phyloP scores from a whole-genome alignment of 2,888 invertebrate species.

The Idaea biselata region DNA sequence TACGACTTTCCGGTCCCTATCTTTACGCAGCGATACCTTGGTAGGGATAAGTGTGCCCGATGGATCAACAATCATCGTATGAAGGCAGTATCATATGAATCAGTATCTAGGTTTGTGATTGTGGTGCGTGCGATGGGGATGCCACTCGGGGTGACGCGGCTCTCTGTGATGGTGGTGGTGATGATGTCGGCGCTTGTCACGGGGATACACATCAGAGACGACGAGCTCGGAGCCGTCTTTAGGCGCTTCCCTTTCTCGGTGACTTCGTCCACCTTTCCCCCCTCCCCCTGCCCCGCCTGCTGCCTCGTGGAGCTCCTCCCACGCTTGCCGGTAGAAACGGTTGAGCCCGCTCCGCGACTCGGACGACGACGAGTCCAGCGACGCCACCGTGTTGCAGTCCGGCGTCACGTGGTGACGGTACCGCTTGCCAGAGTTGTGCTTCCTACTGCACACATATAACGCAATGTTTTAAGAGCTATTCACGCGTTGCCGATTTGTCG shows the following conservation, averaged over 20 bases:
- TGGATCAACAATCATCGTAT: constrained; percentile 4
- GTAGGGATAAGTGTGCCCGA: too few relatives aligned
- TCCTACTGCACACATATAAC: constrained; percentile 47
- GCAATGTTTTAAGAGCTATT: constrained; percentile 5
- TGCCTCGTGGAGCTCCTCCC: constrained; percentile 95
- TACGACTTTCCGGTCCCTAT: too few relatives aligned
- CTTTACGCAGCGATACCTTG: too few relatives aligned
- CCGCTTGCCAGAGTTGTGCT: constrained; percentile 88
- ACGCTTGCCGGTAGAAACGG: constrained; percentile 94
- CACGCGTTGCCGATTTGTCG: background rate
- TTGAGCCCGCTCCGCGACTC: constrained; percentile 92
- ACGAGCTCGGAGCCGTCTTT: constrained; percentile 89
- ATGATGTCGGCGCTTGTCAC: constrained; percentile 84
- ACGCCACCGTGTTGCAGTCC: constrained; percentile 94
- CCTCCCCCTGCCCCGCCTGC: constrained; percentile 79
- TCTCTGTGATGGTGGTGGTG: constrained; percentile 89
- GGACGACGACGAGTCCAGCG: constrained; percentile 92
- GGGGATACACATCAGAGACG: constrained; percentile 83
- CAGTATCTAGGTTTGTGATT: constrained; percentile 78
- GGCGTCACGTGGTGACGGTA: constrained; percentile 93
- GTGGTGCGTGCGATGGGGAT: constrained; percentile 78
- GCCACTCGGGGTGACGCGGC: constrained; percentile 80
- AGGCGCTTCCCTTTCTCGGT: constrained; percentile 77
- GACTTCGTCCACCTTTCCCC: constrained; percentile 39
- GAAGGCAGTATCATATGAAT: constrained; percentile 17